Evolutionary conservation across 2,888 invertebrate genomes (phyloP).

Genomic region (Pristionchus fissidentatus): DNA sequence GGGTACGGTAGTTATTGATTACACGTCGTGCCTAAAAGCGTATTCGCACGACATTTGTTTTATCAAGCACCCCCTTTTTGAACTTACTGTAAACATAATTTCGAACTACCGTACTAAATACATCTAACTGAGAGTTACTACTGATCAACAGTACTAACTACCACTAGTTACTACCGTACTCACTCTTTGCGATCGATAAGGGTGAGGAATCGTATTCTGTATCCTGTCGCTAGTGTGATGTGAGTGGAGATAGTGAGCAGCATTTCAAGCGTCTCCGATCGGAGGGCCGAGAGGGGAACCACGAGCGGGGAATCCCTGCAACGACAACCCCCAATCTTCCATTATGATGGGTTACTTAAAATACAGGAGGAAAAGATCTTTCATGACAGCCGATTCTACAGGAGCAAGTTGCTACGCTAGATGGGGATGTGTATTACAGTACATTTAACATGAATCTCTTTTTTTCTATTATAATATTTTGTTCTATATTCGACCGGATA

Average conservation of each 20-base stretch:
- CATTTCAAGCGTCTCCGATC: conserved; percentile 13
- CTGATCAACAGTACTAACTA: too few relatives aligned
- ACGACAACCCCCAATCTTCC: too few relatives aligned
- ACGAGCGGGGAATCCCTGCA: not conserved
- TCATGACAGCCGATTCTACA: too few relatives aligned
- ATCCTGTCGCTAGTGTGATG: conserved; percentile 38
- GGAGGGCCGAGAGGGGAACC: not conserved
- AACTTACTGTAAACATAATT: not conserved
- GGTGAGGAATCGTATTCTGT: conserved; percentile 43
- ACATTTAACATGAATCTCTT: too few relatives aligned
- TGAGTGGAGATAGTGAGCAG: conserved; percentile 34
- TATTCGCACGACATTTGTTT: not conserved
- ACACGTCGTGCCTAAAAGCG: not conserved
- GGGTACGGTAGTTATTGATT: not conserved
- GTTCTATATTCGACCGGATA: too few relatives aligned
- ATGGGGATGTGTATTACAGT: not conserved
- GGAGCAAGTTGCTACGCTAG: too few relatives aligned
- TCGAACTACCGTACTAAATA: not conserved
- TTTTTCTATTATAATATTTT: too few relatives aligned
- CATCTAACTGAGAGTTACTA: too few relatives aligned
- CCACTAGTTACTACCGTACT: too few relatives aligned
- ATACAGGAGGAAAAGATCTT: too few relatives aligned
- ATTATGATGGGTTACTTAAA: too few relatives aligned
- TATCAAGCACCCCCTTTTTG: not conserved
- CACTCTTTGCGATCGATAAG: conserved; percentile 22